Percentiles rank a stretch among this genome's conserved stretches.
phyloP scores from a whole-genome alignment of 2,113 vertebrate species.

The Silurus glanis region DNA sequence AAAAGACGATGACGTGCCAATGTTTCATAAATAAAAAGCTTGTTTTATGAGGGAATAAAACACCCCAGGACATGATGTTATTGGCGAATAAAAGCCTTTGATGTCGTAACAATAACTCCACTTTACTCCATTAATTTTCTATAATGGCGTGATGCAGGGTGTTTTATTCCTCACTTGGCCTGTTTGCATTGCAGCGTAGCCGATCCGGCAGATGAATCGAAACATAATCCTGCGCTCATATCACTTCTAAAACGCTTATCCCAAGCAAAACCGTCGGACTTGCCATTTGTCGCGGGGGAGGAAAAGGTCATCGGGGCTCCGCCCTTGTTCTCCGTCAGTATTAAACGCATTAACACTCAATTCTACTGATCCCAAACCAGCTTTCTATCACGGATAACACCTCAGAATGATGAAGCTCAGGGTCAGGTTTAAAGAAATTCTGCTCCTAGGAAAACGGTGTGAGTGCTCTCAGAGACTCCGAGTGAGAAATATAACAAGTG shows the following conservation, averaged over 20 bases:
- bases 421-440: not conserved
- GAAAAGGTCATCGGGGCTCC: not conserved
- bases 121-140: not conserved
- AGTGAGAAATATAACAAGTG: constrained; percentile 12
- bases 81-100: too few relatives aligned
- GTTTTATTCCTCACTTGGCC: not conserved
- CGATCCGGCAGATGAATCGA: not conserved
- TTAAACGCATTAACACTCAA: not conserved
- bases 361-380: not conserved
- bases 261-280: not conserved
- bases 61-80: too few relatives aligned
- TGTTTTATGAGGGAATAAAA: not conserved
- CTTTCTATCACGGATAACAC: not conserved
- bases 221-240: not conserved
- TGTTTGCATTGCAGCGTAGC: not conserved
- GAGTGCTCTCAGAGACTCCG: not conserved
- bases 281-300: not conserved
- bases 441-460: not conserved
- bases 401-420: too few relatives aligned
- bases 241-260: not conserved
- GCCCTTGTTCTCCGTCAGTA: not conserved
- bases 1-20: not conserved
- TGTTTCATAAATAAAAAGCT: not conserved
- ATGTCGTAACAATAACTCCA: not conserved
- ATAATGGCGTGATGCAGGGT: not conserved